Evolutionary conservation across 2,888 invertebrate genomes (phyloP).

Genomic region (Platypus cylindrus): DNA sequence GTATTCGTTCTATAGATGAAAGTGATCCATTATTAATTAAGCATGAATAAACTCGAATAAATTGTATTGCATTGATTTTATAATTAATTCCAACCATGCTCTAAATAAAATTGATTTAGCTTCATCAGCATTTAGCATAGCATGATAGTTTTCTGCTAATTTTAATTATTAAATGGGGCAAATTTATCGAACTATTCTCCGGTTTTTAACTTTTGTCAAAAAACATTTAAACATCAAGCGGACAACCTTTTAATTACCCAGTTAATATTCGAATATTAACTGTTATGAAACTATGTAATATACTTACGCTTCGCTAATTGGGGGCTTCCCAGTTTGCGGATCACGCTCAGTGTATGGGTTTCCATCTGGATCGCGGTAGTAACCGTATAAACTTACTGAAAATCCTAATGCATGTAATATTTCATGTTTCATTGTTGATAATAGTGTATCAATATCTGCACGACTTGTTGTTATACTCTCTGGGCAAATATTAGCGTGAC

Average conservation of each 20-base stretch:
- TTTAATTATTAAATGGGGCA: too few species aligned
- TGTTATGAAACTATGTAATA: not conserved
- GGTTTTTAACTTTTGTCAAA: too few species aligned
- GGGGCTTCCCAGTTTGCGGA: slow-evolving; percentile 78
- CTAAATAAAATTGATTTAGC: too few species aligned
- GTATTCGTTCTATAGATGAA: slow-evolving; percentile 42
- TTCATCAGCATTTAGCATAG: too few species aligned
- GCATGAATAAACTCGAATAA: not conserved
- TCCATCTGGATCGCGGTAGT: slow-evolving; percentile 85
- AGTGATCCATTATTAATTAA: not conserved
- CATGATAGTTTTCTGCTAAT: too few species aligned
- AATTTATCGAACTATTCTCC: too few species aligned
- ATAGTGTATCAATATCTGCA: slow-evolving; percentile 78
- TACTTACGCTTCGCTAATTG: slow-evolving; percentile 72
- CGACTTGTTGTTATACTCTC: slow-evolving; percentile 82
- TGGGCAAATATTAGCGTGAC: slow-evolving; percentile 97
- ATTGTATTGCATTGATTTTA: too few species aligned
- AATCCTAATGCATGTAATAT: slow-evolving; percentile 96
- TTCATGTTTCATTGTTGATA: slow-evolving; percentile 97
- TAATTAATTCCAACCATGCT: too few species aligned
- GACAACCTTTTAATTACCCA: too few species aligned
- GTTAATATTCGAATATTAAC: too few species aligned
- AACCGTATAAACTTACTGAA: slow-evolving; percentile 92
- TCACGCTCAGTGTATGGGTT: slow-evolving; percentile 71
- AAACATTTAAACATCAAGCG: too few species aligned